A percentile compares a stretch with the other conserved stretches of the same genome.
phyloP scores from a whole-genome alignment of 2,888 invertebrate genomes.

The Melipona bicolor region DNA sequence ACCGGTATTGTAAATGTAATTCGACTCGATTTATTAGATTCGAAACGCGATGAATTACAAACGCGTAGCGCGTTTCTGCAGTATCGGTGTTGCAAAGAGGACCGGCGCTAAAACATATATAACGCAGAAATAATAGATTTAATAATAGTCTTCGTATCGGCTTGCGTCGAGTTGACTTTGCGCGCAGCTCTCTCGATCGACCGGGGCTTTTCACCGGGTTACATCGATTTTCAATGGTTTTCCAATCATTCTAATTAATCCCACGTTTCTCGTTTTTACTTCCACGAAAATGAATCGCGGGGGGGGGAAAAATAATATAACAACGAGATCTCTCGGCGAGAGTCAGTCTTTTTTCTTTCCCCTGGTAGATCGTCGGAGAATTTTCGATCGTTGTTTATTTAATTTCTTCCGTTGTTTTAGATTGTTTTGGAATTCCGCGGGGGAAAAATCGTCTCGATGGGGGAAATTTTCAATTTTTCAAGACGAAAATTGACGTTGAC shows the following conservation, averaged over 20 bases:
- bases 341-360: not conserved
- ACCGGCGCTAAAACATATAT: not conserved
- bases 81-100: slow-evolving; percentile 20
- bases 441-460: no score
- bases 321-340: no score
- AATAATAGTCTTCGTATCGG: slow-evolving; percentile 19
- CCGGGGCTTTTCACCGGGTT: not conserved
- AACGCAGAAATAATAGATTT: slow-evolving; percentile 37
- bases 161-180: slow-evolving; percentile 6
- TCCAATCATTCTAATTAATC: not conserved
- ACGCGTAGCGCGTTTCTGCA: not conserved
- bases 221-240: slow-evolving; percentile 25
- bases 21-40: slow-evolving; percentile 38
- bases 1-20: slow-evolving; percentile 25
- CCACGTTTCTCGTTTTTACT: not conserved
- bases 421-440: not conserved
- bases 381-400: not conserved
- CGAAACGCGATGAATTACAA: slow-evolving; percentile 38
- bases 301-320: not conserved
- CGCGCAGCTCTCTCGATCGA: no score
- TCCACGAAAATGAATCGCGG: not conserved
- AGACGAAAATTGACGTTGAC: no score
- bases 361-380: not conserved
- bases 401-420: not conserved
- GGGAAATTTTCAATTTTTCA: no score